phyloP scores from a whole-genome alignment of 2,113 vertebrate species.

The Psittacus erithacus region DNA sequence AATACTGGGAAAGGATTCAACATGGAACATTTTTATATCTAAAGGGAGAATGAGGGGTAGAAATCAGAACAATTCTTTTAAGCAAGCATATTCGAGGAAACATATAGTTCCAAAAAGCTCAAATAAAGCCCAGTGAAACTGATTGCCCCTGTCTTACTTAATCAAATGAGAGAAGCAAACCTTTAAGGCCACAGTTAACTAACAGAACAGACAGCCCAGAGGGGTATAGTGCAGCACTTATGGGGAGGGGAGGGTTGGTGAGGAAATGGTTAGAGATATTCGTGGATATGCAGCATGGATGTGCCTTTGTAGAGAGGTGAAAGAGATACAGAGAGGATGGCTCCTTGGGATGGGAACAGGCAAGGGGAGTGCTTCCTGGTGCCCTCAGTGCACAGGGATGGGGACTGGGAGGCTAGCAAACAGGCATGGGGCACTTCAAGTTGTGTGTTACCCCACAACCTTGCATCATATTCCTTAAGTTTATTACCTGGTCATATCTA shows the following conservation, averaged over 20 bases:
- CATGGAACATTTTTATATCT: not conserved
- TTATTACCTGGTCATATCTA: not conserved
- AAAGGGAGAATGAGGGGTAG: not conserved
- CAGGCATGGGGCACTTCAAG: fast-evolving
- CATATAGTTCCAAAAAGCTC: not conserved
- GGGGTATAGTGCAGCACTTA: not conserved
- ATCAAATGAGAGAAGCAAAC: not conserved
- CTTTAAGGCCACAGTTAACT: not conserved
- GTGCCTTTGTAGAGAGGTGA: not conserved
- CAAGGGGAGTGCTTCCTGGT: not conserved
- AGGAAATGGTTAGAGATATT: not conserved
- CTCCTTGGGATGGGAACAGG: not conserved
- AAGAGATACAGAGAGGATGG: not conserved
- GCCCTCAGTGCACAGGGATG: not conserved
- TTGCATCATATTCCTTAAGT: not conserved
- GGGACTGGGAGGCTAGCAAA: not conserved
- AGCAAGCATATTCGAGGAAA: not conserved
- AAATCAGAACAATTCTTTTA: not conserved
- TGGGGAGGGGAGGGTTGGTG: not conserved
- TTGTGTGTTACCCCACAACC: not conserved
- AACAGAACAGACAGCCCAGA: not conserved
- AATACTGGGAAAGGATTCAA: not conserved
- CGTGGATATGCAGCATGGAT: not conserved
- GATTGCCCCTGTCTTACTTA: not conserved
- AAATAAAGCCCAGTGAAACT: not conserved